These are phyloP conservation scores for Drosophila sturtevanti DNA, from an alignment of 1,140 invertebrate species.

Conservation along the genomic window DNA sequence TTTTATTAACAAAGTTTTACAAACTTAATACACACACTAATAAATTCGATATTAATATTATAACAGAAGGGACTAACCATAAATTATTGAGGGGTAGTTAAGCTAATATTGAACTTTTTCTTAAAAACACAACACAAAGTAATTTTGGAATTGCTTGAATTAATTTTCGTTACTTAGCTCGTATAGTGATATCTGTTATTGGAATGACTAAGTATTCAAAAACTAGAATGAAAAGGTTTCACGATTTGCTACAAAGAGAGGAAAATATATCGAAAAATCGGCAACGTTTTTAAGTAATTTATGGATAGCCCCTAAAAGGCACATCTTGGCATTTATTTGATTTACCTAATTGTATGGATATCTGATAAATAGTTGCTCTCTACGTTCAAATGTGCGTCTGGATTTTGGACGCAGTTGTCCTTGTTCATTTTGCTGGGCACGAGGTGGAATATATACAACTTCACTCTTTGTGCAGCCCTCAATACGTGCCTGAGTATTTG, in stretches of 20 bases:
- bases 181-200: too few species aligned
- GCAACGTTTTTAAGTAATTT: too few species aligned
- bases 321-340: not conserved
- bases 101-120: too few species aligned
- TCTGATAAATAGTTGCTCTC: constrained; percentile 43
- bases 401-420: constrained; percentile 56
- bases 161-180: too few species aligned
- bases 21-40: constrained; percentile 38
- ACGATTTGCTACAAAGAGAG: too few species aligned
- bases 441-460: constrained; percentile 34
- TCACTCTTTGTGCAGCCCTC: constrained; percentile 41
- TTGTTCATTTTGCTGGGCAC: constrained; percentile 36
- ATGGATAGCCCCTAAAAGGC: too few species aligned
- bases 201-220: too few species aligned
- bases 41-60: constrained; percentile 35
- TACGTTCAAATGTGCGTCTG: constrained; percentile 41
- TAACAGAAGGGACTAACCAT: not conserved
- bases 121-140: too few species aligned
- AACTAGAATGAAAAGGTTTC: too few species aligned
- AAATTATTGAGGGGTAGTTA: too few species aligned
- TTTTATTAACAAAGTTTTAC: constrained; percentile 20
- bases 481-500: constrained; percentile 34
- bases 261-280: too few species aligned
- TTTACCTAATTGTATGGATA: constrained; percentile 57
- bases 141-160: too few species aligned